Conservation (phyloP, 2,888 invertebrate genomes). For the Stenchaetothrips biformis region DNA sequence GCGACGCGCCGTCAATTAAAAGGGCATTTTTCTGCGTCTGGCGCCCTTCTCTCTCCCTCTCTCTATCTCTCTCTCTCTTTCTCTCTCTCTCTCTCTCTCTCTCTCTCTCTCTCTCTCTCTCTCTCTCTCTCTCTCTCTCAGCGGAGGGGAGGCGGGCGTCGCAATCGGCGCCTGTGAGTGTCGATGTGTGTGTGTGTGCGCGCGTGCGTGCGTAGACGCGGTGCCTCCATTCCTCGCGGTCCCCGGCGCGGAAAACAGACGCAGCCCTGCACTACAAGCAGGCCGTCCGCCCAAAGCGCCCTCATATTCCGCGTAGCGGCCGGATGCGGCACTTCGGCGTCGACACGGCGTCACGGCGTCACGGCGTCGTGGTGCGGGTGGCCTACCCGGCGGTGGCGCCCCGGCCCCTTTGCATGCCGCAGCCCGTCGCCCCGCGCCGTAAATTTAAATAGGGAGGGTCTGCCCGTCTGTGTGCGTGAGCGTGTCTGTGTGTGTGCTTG, state of each 20-base stretch:
- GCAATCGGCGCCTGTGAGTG: background rate
- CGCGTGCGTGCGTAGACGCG: slow-evolving; percentile 34
- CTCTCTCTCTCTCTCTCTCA: too few species aligned
- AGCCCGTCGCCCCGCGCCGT: slow-evolving; percentile 6
- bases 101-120: too few species aligned
- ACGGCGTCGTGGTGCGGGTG: too few species aligned
- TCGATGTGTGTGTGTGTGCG: background rate
- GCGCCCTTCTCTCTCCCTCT: background rate
- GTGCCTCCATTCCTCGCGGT: slow-evolving; percentile 39
- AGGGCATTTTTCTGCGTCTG: slow-evolving; percentile 24
- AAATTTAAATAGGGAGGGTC: slow-evolving; percentile 4
- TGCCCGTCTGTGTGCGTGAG: background rate
- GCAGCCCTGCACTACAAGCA: background rate
- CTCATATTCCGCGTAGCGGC: slow-evolving; percentile 34
- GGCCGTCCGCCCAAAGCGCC: slow-evolving; percentile 35
- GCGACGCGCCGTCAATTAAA: background rate
- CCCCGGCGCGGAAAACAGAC: slow-evolving; percentile 34
- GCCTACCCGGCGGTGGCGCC: slow-evolving; percentile 22
- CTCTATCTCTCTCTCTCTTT: too few species aligned
- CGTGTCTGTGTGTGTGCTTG: background rate
- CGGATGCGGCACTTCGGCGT: slow-evolving; percentile 42
- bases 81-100: too few species aligned
- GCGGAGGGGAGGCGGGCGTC: background rate
- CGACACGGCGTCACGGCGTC: slow-evolving; percentile 35
- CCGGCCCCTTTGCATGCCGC: slow-evolving; percentile 33